A percentile compares a stretch with the other conserved stretches of the same genome.
These are phyloP conservation scores for Drosophila bunnanda DNA, from an alignment of 2,888 invertebrate genomes.

Conservation along the genomic window DNA sequence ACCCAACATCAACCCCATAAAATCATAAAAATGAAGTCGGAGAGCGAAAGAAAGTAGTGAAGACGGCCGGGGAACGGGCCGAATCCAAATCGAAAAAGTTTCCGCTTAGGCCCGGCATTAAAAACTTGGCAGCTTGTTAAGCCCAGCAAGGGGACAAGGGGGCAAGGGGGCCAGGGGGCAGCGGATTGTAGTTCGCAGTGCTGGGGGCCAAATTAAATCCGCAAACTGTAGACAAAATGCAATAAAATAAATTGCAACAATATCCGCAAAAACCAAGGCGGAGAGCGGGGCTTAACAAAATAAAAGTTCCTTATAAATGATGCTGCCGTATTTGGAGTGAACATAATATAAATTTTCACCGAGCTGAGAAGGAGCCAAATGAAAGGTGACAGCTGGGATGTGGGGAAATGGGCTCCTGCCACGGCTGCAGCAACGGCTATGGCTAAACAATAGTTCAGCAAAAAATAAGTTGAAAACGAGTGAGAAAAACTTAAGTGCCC, in stretches of 20 bases:
- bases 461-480: constrained; percentile 67
- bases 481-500: constrained; percentile 81
- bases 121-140: constrained; percentile 77
- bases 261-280: constrained; percentile 57
- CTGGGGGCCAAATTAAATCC: constrained; percentile 72
- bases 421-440: constrained; percentile 36
- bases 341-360: constrained; percentile 74
- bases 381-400: constrained; percentile 70
- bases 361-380: constrained; percentile 62
- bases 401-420: constrained; percentile 15
- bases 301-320: constrained; percentile 61
- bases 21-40: constrained; percentile 37
- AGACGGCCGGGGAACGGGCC: neutral
- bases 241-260: constrained; percentile 82
- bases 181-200: constrained; percentile 48
- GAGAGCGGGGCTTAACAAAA: constrained; percentile 40
- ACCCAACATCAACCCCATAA: constrained; percentile 22
- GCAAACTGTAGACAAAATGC: constrained; percentile 70
- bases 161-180: constrained; percentile 32
- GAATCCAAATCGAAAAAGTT: constrained; percentile 74
- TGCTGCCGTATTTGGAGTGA: constrained; percentile 61
- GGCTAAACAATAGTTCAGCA: constrained; percentile 71
- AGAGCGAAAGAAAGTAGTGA: constrained; percentile 21
- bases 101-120: constrained; percentile 62
- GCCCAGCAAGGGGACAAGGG: constrained; percentile 13